Base-by-base conservation (phyloP, 2,797 vertebrate species). In the Catostomus latipinnis region DNA sequence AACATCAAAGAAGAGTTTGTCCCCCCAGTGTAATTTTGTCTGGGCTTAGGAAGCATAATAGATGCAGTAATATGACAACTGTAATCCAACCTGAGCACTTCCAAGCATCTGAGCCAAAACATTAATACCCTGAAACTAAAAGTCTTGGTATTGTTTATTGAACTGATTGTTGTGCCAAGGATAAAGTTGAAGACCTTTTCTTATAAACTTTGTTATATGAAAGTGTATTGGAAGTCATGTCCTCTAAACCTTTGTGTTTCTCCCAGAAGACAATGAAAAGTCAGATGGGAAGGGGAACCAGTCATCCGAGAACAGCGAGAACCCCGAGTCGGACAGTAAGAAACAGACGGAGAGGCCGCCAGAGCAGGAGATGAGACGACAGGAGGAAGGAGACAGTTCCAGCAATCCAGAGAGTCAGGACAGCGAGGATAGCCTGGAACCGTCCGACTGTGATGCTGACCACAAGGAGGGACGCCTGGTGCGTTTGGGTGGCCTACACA, bases 331-430 rank as follows among this genome's bases (percentile, higher is more conserved):
- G 0, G 94, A 96, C 68, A 94, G 94, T 82, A 97, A 96, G 84
- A 97, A 97, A 89, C 93, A 89, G 56, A 93, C 95, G 0, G 94
- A 96, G 80, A 95, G 93, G 60, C 93, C 96, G 70, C 96, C 97
- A 0, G 95, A 98, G 89, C 95, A 96, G 48, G 96, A 98, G 87
- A 96, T 95, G 96, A 96, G 96, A 88, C 95, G 95, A 70, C 95
- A 96, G 73, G 96, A 98, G 13, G 97, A 98, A 60, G 96, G 94
- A 66, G 96, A 97, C 90, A 98, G 96, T 90, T 99, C 96, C 82
- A 98, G 97, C 91, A 97, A 98, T 89, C 95, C 96, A 0, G 98
- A 98, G 91, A 99, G 97, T 91, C 97, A 97, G 87, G 97, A 99
- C 86, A 98, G 97, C 22, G 97, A 98, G 34, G 96, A 98, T 92